Evolutionary conservation across 2,888 invertebrate genomes (phyloP), one percentile per base, ranked within the genome.

Genomic region (Hemithea aestivaria): DNA sequence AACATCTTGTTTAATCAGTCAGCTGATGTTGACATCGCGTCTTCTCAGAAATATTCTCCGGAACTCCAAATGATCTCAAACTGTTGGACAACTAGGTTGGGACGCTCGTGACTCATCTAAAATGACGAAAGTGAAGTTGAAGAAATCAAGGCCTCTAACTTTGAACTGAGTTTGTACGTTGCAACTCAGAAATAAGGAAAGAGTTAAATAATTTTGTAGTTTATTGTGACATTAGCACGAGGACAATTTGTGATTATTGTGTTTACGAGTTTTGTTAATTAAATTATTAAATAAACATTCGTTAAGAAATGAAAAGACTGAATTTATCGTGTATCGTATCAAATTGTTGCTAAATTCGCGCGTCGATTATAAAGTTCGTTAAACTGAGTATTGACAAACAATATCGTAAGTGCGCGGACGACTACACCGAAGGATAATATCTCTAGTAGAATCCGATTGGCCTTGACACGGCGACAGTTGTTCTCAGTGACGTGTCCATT

Each of bases 71-170:
- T 78, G 73, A 64, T 60, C 56, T 51, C 51, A 51, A 53, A 62
- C 56, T 63, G 59, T 69, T 56, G 55, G 59, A 61, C 62, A 63
- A 62, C 62, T 64, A 58, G 50, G 59, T 53, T 60, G 49, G 47
- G 43, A 53, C 47, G 53, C 45, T 62, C 51, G 79, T 87, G 87
- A 87, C 61, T 87, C 84, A 87, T 72, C 62, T 75, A 85, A 81
- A 82, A 87, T 85, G 87, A 78, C 87, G 81, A 87, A 83, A 85
- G 85, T 85, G 62, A 87, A 84, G 73, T 78, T 85, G 78, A 87
- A 87, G 66, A 70, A 69, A 62, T 66, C 73, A 67, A 75, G 71
- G 70, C 54, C 62, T 46, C 60, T 60, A 59, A 63, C 65, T 52
- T 60, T 60, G 52, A 61, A 63, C 50, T 62, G 63, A 58, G 66